Evolutionary conservation across 2,113 vertebrate genomes (phyloP).

Genomic region (Platysternon megacephalum): DNA sequence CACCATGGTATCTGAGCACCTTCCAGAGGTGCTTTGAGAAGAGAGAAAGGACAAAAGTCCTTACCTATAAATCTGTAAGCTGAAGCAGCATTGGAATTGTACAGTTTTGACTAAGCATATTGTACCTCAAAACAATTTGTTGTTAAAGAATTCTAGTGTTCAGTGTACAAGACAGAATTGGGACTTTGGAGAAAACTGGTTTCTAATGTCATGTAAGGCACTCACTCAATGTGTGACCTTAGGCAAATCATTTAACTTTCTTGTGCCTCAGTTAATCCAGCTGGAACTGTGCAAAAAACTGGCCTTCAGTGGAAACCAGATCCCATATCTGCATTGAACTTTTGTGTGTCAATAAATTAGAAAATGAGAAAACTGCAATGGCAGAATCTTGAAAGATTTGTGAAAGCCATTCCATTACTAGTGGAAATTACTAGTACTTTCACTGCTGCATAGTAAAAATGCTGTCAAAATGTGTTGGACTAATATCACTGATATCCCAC

Average conservation of each 20-base stretch:
- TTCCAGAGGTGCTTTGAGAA: neutral
- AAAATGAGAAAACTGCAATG: neutral
- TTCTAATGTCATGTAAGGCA: neutral
- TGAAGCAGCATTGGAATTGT: neutral
- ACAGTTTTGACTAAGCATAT: neutral
- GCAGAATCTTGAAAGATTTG: neutral
- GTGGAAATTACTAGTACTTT: constrained; percentile 8
- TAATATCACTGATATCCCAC: neutral
- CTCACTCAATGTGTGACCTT: neutral
- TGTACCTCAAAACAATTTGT: neutral
- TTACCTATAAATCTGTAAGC: neutral
- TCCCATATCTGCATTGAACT: neutral
- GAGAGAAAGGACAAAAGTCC: neutral
- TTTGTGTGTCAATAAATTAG: neutral
- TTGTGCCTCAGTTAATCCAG: neutral
- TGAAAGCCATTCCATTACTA: neutral
- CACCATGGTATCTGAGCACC: neutral
- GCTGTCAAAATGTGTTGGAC: neutral
- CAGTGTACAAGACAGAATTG: neutral
- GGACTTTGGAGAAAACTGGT: neutral
- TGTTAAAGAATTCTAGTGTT: neutral
- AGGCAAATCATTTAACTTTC: neutral
- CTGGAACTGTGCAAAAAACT: neutral
- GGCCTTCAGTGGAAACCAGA: neutral
- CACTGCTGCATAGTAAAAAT: neutral